Conservation (phyloP, 2,113 vertebrate species). For the Ursus arctos region DNA sequence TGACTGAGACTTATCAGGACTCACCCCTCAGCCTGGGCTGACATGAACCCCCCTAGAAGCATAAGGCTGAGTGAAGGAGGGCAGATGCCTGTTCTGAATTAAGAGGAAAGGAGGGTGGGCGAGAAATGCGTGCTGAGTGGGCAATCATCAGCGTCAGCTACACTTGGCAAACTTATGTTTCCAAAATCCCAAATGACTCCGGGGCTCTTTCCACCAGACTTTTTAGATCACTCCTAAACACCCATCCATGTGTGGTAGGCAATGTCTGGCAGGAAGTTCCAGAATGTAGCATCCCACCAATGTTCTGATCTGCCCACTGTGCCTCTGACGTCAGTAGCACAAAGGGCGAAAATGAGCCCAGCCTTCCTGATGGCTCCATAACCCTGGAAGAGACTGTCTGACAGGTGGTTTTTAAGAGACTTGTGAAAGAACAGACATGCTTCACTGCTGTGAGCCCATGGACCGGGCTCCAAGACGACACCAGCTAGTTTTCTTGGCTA, state of each 20-base stretch:
- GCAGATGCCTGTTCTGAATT: background rate
- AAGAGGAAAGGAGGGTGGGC: background rate
- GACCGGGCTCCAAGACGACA: background rate
- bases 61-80: background rate
- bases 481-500: background rate
- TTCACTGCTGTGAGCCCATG: rapidly evolving
- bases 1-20: background rate
- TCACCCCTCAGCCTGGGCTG: background rate
- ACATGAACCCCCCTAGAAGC: background rate
- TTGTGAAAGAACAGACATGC: background rate
- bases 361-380: background rate
- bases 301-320: background rate
- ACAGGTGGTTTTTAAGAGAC: background rate
- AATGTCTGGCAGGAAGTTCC: background rate
- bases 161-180: background rate
- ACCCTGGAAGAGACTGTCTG: background rate
- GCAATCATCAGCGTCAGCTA: background rate
- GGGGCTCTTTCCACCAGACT: background rate
- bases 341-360: background rate
- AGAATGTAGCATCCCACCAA: background rate
- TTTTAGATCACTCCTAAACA: background rate
- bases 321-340: background rate
- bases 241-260: background rate
- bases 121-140: background rate
- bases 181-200: background rate